Evolutionary conservation across 1,140 invertebrate genomes (phyloP).

Genomic region (Pectinophora gossypiella): DNA sequence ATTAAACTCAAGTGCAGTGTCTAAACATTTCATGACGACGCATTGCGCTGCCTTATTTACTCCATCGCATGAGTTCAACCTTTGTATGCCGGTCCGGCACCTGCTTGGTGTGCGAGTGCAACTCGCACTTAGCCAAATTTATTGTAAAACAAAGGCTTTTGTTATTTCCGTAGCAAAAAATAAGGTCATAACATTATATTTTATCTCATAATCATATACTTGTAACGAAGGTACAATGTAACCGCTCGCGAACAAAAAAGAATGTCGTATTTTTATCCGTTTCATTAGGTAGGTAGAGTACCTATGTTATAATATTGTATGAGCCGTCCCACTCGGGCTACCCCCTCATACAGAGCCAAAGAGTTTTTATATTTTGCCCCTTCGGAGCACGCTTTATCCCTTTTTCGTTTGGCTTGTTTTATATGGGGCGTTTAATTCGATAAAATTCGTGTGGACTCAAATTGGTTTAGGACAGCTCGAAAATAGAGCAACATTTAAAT

Average conservation of each 20-base stretch:
- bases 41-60: too few species aligned
- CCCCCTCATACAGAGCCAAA: conserved; percentile 30
- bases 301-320: conserved; percentile 20
- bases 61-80: too few species aligned
- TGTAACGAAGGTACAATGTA: background rate
- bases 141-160: too few species aligned
- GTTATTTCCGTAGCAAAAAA: too few species aligned
- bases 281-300: conserved; percentile 27
- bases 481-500: conserved; percentile 33
- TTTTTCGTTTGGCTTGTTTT: conserved; percentile 62
- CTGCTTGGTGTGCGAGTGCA: too few species aligned
- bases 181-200: too few species aligned
- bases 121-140: too few species aligned
- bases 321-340: conserved; percentile 8
- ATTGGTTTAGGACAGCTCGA: conserved; percentile 45
- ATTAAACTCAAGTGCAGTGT: too few species aligned
- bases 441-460: conserved; percentile 55
- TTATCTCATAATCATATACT: too few species aligned
- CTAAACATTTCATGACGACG: too few species aligned
- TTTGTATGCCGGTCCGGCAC: too few species aligned
- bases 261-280: conserved; percentile 16
- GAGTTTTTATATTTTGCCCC: conserved; percentile 53
- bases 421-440: conserved; percentile 65
- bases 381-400: conserved; percentile 43
- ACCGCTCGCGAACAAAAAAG: background rate